Evolutionary conservation across 2,113 vertebrate species (phyloP).

Genomic region (Cyprinodon variegatus): DNA sequence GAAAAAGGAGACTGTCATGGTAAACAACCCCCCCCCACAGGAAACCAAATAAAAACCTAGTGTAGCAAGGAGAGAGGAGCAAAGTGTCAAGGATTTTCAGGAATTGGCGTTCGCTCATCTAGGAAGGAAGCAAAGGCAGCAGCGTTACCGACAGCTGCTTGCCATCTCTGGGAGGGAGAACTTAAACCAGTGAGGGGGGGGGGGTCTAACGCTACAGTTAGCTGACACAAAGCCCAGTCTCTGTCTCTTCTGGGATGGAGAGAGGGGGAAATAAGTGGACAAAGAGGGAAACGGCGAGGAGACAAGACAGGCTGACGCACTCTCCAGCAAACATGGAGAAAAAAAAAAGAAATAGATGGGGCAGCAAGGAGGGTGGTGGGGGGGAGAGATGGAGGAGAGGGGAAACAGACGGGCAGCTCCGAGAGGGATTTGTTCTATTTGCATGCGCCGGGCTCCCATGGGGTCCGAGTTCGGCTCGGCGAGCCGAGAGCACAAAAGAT

Average conservation of each 20-base stretch:
- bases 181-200: conserved; percentile 91
- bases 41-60: conserved; percentile 27
- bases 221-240: conserved; percentile 84
- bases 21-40: conserved; percentile 18
- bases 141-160: conserved; percentile 92
- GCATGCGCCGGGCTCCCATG: conserved; percentile 92
- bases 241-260: conserved; percentile 70
- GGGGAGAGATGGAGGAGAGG: conserved; percentile 50
- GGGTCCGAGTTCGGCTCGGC: conserved; percentile 86
- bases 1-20: conserved; percentile 44
- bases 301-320: conserved; percentile 66
- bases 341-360: background rate
- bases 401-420: conserved; percentile 70
- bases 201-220: conserved; percentile 91
- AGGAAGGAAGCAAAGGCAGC: conserved; percentile 76
- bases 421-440: conserved; percentile 97
- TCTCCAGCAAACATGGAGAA: conserved; percentile 51
- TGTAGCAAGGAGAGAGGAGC: conserved; percentile 36
- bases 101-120: conserved; percentile 75
- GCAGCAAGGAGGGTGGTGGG: background rate
- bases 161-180: conserved; percentile 85
- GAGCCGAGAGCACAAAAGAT: conserved; percentile 93
- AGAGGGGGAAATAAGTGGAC: conserved; percentile 63
- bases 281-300: conserved; percentile 70
- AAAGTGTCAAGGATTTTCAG: conserved; percentile 93